Conservation (phyloP, 2,113 vertebrate species). For the Urocynchramus pylzowi region DNA sequence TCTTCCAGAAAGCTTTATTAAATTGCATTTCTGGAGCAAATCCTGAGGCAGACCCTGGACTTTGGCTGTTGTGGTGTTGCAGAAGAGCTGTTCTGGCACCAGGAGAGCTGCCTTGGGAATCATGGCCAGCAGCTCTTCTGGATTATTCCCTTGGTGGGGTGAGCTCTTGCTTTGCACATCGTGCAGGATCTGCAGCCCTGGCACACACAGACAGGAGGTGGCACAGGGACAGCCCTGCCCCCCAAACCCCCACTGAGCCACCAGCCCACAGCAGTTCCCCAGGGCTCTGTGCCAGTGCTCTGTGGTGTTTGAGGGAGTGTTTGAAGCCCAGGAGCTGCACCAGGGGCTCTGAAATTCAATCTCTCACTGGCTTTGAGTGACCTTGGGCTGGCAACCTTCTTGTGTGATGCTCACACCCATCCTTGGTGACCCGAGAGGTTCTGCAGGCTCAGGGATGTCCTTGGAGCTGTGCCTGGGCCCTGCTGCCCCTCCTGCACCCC, state of each 20-base stretch:
- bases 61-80: background rate
- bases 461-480: accelerated
- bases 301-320: background rate
- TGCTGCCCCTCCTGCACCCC: background rate
- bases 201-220: background rate
- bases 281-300: background rate
- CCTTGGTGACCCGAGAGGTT: background rate
- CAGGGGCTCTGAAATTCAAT: background rate
- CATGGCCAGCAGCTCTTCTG: background rate
- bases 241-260: background rate
- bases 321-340: background rate
- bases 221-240: background rate
- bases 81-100: background rate
- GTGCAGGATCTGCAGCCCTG: background rate
- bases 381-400: background rate
- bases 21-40: background rate
- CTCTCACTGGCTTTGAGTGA: background rate
- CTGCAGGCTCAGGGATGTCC: background rate
- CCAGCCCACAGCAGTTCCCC: background rate
- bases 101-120: background rate
- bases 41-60: background rate
- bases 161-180: background rate
- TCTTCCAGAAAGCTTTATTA: background rate
- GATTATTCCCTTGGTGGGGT: background rate
- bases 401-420: background rate